Conservation (phyloP, 2,113 vertebrate genomes). For the Pica pica region DNA sequence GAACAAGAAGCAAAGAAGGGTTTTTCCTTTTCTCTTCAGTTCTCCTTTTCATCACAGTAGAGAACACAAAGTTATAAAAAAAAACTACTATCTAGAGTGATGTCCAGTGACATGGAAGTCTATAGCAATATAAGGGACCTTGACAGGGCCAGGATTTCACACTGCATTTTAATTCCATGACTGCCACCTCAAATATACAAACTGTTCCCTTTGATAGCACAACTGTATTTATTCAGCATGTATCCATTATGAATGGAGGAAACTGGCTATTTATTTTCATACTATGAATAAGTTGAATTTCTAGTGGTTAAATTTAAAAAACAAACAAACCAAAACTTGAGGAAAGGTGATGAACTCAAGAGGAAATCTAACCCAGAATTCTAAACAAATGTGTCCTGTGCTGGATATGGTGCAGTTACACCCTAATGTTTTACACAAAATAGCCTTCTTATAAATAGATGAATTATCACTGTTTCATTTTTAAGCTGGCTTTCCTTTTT, state of each 20-base stretch:
- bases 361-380: conserved; percentile 43
- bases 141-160: neutral
- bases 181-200: neutral
- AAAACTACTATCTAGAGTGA: neutral
- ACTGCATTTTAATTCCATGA: neutral
- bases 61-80: neutral
- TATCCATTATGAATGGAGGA: neutral
- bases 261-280: neutral
- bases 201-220: neutral
- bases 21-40: neutral
- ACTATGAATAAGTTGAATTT: neutral
- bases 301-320: conserved; percentile 5
- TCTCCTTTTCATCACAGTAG: neutral
- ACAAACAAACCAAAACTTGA: neutral
- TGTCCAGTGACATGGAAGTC: neutral
- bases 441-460: conserved; percentile 57
- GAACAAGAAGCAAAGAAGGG: neutral
- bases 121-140: neutral
- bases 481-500: conserved; percentile 76
- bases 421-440: conserved; percentile 53
- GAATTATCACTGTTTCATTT: neutral
- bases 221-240: neutral
- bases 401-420: conserved; percentile 47
- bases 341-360: neutral
- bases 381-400: conserved; percentile 27